Evolutionary conservation across 2,113 vertebrate genomes (phyloP).

Genomic region (Dipodomys ordii): DNA sequence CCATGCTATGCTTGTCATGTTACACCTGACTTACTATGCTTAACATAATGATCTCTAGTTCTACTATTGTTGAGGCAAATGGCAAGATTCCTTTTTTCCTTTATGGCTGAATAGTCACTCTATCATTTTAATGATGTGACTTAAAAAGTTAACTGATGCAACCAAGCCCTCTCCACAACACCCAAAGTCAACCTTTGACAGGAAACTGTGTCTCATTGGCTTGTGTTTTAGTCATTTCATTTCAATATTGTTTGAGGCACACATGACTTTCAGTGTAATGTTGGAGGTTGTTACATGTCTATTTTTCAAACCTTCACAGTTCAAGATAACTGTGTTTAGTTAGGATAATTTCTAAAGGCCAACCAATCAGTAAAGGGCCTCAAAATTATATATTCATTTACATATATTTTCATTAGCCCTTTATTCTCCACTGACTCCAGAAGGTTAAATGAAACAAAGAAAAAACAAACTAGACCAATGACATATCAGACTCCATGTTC

Average conservation of each 20-base stretch:
- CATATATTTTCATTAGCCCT: background rate
- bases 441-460: background rate
- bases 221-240: constrained; percentile 13
- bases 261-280: background rate
- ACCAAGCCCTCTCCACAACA: background rate
- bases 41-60: background rate
- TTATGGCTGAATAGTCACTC: background rate
- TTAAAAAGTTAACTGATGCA: background rate
- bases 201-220: background rate
- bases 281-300: background rate
- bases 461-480: background rate
- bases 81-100: background rate
- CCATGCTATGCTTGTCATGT: background rate
- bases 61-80: background rate
- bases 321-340: background rate
- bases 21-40: background rate
- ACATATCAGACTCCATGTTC: background rate
- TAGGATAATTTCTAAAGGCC: background rate
- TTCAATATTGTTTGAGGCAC: background rate
- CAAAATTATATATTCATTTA: background rate
- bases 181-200: background rate
- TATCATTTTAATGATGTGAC: background rate
- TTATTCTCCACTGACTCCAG: accelerated
- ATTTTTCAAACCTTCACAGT: background rate
- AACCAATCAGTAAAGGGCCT: background rate